These are phyloP conservation scores for Drosophila vallismaia DNA, from an alignment of 2,888 invertebrate species.

Conservation along the genomic window DNA sequence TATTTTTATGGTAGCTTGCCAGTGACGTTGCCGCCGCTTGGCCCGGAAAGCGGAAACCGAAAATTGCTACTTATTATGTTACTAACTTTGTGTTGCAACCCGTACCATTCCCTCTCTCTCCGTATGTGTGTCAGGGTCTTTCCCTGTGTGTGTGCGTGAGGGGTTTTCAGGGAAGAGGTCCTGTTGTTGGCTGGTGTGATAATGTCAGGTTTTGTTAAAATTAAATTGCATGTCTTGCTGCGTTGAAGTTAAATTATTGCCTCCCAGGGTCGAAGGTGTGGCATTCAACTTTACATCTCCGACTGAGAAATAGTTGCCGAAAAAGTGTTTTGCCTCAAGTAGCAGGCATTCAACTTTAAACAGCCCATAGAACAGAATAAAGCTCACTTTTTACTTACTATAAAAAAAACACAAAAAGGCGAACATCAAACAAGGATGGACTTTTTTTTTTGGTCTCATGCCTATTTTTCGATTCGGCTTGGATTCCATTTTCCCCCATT, in stretches of 20 bases:
- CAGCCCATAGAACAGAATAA: conserved; percentile 20
- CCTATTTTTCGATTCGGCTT: conserved; percentile 17
- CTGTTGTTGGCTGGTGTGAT: conserved; percentile 72
- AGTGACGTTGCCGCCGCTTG: conserved; percentile 60
- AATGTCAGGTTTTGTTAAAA: conserved; percentile 80
- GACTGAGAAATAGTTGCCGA: conserved; percentile 35
- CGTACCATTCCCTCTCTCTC: not conserved
- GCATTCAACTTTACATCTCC: conserved; percentile 46
- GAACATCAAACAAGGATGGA: conserved; percentile 19
- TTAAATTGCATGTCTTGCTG: conserved; percentile 80
- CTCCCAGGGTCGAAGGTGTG: conserved; percentile 52
- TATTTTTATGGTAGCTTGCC: conserved; percentile 77
- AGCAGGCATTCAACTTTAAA: conserved; percentile 32
- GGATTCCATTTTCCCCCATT: conserved; percentile 21
- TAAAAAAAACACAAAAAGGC: not conserved
- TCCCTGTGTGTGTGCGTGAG: conserved; percentile 8
- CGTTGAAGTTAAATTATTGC: conserved; percentile 75
- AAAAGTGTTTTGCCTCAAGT: conserved; percentile 17
- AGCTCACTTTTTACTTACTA: conserved; percentile 5
- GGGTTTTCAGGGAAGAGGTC: not conserved
- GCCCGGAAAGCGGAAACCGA: conserved; percentile 78
- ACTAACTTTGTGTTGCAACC: conserved; percentile 75
- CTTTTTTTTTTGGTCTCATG: conserved; percentile 21
- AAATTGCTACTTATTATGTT: conserved; percentile 79
- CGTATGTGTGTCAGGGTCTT: conserved; percentile 26